Percentiles rank a stretch among this genome's conserved stretches.
Evolutionary conservation across 2,888 invertebrate genomes (phyloP).

Genomic region (Encarsia formosa): DNA sequence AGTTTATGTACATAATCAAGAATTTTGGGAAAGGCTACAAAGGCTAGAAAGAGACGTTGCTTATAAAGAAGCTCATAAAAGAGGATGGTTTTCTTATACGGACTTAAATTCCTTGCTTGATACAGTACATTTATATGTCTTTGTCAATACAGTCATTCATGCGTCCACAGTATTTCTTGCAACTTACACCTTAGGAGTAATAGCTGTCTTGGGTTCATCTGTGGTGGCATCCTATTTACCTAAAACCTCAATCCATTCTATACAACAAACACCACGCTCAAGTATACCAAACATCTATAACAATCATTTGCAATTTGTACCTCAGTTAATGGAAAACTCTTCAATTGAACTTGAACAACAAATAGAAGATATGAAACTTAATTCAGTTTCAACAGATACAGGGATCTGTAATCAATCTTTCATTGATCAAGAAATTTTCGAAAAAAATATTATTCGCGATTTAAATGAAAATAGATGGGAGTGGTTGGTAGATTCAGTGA

Average conservation of each 20-base stretch:
- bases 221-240: constrained; percentile 49
- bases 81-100: constrained; percentile 81
- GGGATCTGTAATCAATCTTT: constrained; percentile 23
- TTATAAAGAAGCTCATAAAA: constrained; percentile 63
- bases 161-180: constrained; percentile 59
- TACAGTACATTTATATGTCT: constrained; percentile 51
- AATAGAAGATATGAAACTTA: constrained; percentile 16
- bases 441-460: not conserved
- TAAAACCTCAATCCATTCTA: constrained; percentile 36
- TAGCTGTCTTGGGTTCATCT: constrained; percentile 61
- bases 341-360: constrained; percentile 13
- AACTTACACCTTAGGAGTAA: constrained; percentile 60
- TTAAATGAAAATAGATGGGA: constrained; percentile 5
- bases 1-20: constrained; percentile 70
- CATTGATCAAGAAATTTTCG: constrained; percentile 1
- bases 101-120: constrained; percentile 64
- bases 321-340: constrained; percentile 1
- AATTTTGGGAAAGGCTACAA: constrained; percentile 69
- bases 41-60: constrained; percentile 72
- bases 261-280: constrained; percentile 6
- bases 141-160: constrained; percentile 55
- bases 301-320: not conserved
- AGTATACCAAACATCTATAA: constrained; percentile 3
- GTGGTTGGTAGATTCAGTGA: constrained; percentile 20
- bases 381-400: constrained; percentile 16